Base-by-base conservation (phyloP, 2,797 vertebrate species). In the Neosilurus mollespiculum region DNA sequence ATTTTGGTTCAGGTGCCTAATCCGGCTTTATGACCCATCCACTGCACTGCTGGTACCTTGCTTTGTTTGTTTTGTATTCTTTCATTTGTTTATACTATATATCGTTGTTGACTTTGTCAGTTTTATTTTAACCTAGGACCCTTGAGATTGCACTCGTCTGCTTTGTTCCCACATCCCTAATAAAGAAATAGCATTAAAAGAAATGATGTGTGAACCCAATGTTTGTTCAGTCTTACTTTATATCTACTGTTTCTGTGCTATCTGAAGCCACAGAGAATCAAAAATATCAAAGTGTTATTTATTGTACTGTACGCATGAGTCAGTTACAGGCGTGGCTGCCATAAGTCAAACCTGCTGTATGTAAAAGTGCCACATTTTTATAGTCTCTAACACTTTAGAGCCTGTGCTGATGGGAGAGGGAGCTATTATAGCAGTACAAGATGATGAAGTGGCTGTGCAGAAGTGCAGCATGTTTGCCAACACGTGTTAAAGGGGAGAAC, bases 111-210 rank as follows among this genome's bases (percentile, higher is more conserved):
- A n/a, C 9, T 71, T 53, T 78, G 58, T 71, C 58, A 77, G 65
- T 49, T 78, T 78, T 69, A 78, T 71, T 61, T 78, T 24, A 73
- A 65, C 43, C 37, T 16, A 9, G 43, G 53, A 53, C 73, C 24
- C 64, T 43, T 69, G 73, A 77, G 81, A 69, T 18, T 34, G 34
- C 22, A 30, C 34, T 53, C 54, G 9, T n/a, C 66, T 78, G 37
- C 58, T 54, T 12, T 61, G 5, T 59, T 15, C 24, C 53, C 43
- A 16, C n/a, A 3, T 70, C 58, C 26, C 56, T 72, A 71, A 79
- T 64, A 84, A 72, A 83, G 66, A 62, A 56, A 64, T 15, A 1
- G 62, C 70, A 64, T 56, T 30, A 79, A 72, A 56, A 37, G 76
- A 78, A 71, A 62, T 61, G 66, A 72, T 69, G 62, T 58, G 81